Conservation (phyloP, 2,797 vertebrate genomes). For the Oreochromis mossambicus region DNA sequence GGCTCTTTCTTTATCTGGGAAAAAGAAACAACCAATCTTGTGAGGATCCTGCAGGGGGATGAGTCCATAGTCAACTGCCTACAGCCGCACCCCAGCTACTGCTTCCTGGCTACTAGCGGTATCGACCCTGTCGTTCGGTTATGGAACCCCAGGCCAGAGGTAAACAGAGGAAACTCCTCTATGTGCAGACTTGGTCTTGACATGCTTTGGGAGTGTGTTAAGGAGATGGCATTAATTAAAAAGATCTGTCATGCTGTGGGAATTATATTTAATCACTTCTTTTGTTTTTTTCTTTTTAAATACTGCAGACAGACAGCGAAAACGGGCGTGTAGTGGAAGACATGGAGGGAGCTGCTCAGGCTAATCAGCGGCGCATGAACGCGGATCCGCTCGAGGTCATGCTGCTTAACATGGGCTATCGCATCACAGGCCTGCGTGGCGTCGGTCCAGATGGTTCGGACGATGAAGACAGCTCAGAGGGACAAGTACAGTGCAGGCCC, state of each 20-base stretch:
- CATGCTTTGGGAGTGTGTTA: not conserved
- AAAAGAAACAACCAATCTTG: conserved; percentile 96
- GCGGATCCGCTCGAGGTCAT: conserved; percentile 97
- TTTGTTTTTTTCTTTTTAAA: not conserved
- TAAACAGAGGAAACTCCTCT: conserved; percentile 32
- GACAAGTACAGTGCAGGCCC: conserved; percentile 96
- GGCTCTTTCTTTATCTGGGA: conserved; percentile 99
- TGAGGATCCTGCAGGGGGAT: conserved; percentile 94
- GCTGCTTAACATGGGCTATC: conserved; percentile 98
- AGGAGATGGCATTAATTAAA: not conserved
- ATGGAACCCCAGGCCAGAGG: conserved; percentile 96
- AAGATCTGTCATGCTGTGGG: not conserved
- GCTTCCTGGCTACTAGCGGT: conserved; percentile 96
- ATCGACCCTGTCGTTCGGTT: conserved; percentile 96
- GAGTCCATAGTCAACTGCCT: conserved; percentile 98
- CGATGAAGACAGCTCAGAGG: conserved; percentile 94
- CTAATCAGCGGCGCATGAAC: conserved; percentile 97
- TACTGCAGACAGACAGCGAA: conserved; percentile 83
- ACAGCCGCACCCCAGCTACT: conserved; percentile 97
- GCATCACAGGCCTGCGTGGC: conserved; percentile 93
- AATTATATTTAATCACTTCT: not conserved
- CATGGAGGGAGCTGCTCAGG: conserved; percentile 96
- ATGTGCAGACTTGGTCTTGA: not conserved
- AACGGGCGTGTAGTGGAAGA: conserved; percentile 93
- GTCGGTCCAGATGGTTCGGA: conserved; percentile 87